Evolutionary conservation across 2,113 vertebrate genomes (phyloP).

Genomic region (Perca flavescens): DNA sequence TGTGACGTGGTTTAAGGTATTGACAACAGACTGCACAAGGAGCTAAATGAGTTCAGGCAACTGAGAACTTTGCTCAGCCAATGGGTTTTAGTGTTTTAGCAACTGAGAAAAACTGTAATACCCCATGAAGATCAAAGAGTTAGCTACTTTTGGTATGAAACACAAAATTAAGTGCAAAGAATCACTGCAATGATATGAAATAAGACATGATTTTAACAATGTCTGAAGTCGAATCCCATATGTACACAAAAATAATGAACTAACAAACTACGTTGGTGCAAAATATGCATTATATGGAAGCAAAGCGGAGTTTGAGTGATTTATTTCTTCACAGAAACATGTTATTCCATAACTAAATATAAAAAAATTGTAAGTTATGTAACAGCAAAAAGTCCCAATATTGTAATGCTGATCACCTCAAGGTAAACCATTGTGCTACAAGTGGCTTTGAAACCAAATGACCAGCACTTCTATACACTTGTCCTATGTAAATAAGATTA

Average conservation of each 20-base stretch:
- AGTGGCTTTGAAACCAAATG: neutral
- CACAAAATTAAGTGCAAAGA: no score
- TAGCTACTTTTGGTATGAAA: neutral
- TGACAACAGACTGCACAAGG: no score
- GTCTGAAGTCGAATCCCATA: neutral
- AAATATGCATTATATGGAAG: neutral
- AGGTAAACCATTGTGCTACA: neutral
- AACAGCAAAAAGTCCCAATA: constrained; percentile 6
- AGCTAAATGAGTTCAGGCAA: no score
- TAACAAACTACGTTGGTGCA: neutral
- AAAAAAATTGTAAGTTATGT: constrained; percentile 28
- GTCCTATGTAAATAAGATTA: neutral
- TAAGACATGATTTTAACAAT: neutral
- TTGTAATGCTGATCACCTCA: neutral
- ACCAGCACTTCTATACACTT: neutral
- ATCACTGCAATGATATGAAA: neutral
- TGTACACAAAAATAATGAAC: neutral
- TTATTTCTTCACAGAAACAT: constrained; percentile 45
- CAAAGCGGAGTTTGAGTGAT: neutral
- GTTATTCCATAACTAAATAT: constrained; percentile 17
- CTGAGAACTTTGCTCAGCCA: no score
- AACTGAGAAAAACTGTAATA: neutral
- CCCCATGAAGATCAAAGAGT: no score
- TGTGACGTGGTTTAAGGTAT: no score
- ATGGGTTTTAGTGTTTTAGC: no score